A percentile compares a stretch with the other conserved stretches of the same genome.
Conservation (phyloP, 2,888 invertebrate genomes). For the Platycheirus albimanus region DNA sequence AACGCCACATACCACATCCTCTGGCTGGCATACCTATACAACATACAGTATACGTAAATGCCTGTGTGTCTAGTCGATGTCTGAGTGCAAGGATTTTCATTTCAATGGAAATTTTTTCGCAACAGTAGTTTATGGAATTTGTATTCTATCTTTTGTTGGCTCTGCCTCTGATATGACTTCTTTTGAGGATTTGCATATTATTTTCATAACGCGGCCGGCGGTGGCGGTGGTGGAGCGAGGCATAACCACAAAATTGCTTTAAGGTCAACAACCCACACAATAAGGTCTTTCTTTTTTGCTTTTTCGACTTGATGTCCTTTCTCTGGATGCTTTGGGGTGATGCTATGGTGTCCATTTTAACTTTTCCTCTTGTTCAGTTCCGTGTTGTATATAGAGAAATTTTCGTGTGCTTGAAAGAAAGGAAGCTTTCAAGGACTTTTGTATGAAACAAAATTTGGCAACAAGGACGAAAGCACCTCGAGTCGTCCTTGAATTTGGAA, state of each 20-base stretch:
- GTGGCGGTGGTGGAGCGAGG: not conserved
- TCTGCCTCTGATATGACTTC: too few relatives aligned
- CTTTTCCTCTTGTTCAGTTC: slow-evolving; percentile 25
- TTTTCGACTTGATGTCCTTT: not conserved
- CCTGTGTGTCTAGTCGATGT: slow-evolving; percentile 35
- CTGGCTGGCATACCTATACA: not conserved
- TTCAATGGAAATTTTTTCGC: slow-evolving; percentile 40
- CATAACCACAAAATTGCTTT: slow-evolving; percentile 10
- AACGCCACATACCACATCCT: slow-evolving; percentile 29
- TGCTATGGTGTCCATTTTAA: slow-evolving; percentile 16
- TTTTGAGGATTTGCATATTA: slow-evolving; percentile 14
- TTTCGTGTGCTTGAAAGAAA: slow-evolving; percentile 40
- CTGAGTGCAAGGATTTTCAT: slow-evolving; percentile 31
- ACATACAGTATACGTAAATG: too few relatives aligned
- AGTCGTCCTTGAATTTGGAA: slow-evolving; percentile 52
- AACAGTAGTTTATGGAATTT: slow-evolving; percentile 40
- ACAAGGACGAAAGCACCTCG: slow-evolving; percentile 12
- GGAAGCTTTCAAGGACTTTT: slow-evolving; percentile 62
- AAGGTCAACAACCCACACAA: slow-evolving; percentile 30
- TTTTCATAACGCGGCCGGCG: not conserved
- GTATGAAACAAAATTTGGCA: slow-evolving; percentile 38
- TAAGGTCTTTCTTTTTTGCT: not conserved
- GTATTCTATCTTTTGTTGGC: slow-evolving; percentile 26
- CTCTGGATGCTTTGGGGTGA: too few relatives aligned
- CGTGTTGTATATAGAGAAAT: slow-evolving; percentile 26